phyloP scores from a whole-genome alignment of 2,888 invertebrate genomes.

The Pollenia amentaria region DNA sequence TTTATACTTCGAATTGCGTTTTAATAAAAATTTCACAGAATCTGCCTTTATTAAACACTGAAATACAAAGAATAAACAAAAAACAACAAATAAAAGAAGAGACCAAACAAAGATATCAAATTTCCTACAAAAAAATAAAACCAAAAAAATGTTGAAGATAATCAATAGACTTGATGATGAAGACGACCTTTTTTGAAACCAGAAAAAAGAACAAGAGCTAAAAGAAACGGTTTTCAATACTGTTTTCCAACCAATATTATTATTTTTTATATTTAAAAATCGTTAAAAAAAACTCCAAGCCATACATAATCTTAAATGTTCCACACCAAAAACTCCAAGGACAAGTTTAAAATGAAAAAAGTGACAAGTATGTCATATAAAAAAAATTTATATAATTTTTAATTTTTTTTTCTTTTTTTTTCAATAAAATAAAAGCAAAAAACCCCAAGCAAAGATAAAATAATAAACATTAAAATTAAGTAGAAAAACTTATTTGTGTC shows the following conservation, averaged over 20 bases:
- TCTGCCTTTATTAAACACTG: conserved; percentile 47
- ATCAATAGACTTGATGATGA: conserved; percentile 66
- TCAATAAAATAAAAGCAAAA: conserved; percentile 12
- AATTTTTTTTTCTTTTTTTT: background rate
- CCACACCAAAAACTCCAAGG: conserved; percentile 72
- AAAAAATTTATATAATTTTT: background rate
- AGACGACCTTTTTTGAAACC: conserved; percentile 60
- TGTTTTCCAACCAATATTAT: conserved; percentile 58
- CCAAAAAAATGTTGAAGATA: conserved; percentile 53
- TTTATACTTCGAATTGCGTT: conserved; percentile 28
- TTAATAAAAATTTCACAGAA: conserved; percentile 55
- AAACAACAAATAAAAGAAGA: conserved; percentile 53
- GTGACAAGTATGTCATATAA: conserved; percentile 73
- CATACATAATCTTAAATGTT: conserved; percentile 68
- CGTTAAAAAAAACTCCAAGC: conserved; percentile 5
- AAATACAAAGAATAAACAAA: conserved; percentile 55
- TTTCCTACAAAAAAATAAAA: conserved; percentile 51
- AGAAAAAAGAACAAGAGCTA: conserved; percentile 8
- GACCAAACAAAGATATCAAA: conserved; percentile 72
- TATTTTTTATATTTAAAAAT: conserved; percentile 21
- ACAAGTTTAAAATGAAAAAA: conserved; percentile 67
- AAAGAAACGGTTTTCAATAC: conserved; percentile 58
- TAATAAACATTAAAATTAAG: conserved; percentile 69
- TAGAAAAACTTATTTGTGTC: conserved; percentile 75
- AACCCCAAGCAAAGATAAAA: conserved; percentile 51